A percentile compares a stretch with the other conserved stretches of the same genome.
Evolutionary conservation across 2,113 vertebrate genomes (phyloP).

Genomic region (Alethe castanea): DNA sequence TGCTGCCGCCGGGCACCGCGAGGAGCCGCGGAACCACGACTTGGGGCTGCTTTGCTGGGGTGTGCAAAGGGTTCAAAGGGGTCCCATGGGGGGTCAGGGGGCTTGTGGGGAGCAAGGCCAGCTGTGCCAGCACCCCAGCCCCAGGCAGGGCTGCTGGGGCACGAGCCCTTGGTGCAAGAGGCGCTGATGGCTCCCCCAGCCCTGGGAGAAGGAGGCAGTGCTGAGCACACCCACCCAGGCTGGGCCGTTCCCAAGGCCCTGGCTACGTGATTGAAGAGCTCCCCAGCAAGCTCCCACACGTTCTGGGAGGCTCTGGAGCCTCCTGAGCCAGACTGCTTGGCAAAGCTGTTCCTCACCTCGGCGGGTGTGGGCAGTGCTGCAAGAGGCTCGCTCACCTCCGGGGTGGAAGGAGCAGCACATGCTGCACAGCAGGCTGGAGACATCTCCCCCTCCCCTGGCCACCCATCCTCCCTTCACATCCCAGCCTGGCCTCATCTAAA

Average conservation of each 20-base stretch:
- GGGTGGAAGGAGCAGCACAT: background rate
- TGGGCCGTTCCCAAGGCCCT: conserved; percentile 42
- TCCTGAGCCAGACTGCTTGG: conserved; percentile 15
- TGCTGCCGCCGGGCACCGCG: rapidly evolving
- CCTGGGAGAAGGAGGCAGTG: conserved; percentile 2
- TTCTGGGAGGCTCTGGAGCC: background rate
- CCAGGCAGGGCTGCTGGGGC: background rate
- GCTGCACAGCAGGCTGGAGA: background rate
- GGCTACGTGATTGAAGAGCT: conserved; percentile 12
- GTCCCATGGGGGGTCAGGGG: background rate
- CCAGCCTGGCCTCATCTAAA: background rate
- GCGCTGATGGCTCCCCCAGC: background rate
- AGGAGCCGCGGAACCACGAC: rapidly evolving
- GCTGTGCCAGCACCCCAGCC: background rate
- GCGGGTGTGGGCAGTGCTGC: conserved; percentile 5
- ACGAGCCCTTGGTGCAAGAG: background rate
- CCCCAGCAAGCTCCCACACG: conserved; percentile 40
- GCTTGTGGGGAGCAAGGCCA: background rate
- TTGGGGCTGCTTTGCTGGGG: background rate
- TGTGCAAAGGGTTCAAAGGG: background rate
- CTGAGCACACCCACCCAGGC: background rate
- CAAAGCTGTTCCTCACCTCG: background rate
- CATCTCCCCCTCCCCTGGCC: background rate
- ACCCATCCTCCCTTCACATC: background rate
- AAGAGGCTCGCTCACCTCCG: background rate